Percentiles rank a stretch among this genome's conserved stretches.
phyloP scores from a whole-genome alignment of 53 echinoderm and acorn worm genomes.

The Hippasteria phrygiana region DNA sequence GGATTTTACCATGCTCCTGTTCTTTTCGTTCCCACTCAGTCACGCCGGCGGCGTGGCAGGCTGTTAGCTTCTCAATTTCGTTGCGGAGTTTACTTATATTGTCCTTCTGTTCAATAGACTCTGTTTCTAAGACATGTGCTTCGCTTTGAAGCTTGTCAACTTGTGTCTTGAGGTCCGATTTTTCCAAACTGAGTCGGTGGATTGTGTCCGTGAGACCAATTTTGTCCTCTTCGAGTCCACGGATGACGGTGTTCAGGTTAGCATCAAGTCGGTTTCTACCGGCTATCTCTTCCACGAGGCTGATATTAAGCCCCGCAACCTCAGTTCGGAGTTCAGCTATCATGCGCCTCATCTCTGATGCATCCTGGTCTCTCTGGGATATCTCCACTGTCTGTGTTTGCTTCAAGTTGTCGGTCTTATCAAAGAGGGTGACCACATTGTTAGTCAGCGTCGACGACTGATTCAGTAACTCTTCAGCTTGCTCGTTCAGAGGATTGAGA shows the following conservation, averaged over 20 bases:
- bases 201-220: background rate
- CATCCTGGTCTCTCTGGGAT: background rate
- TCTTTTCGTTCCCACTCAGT: background rate
- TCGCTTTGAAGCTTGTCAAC: too few relatives aligned
- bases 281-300: background rate
- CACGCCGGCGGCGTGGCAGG: background rate
- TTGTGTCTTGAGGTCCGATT: too few relatives aligned
- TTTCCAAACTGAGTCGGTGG: too few relatives aligned
- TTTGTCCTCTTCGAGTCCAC: background rate
- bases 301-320: background rate
- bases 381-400: background rate
- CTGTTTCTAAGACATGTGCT: too few relatives aligned
- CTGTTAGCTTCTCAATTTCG: background rate
- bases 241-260: background rate
- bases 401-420: constrained; percentile 10
- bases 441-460: background rate
- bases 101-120: background rate
- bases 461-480: background rate
- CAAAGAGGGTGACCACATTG: background rate
- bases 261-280: background rate
- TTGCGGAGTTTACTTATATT: background rate
- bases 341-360: background rate
- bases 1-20: background rate
- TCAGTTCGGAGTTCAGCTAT: background rate
- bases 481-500: background rate